Evolutionary conservation across 1,140 invertebrate genomes (phyloP), one percentile per base, ranked within the genome.

Genomic region (Leptinotarsa undecemlineata): DNA sequence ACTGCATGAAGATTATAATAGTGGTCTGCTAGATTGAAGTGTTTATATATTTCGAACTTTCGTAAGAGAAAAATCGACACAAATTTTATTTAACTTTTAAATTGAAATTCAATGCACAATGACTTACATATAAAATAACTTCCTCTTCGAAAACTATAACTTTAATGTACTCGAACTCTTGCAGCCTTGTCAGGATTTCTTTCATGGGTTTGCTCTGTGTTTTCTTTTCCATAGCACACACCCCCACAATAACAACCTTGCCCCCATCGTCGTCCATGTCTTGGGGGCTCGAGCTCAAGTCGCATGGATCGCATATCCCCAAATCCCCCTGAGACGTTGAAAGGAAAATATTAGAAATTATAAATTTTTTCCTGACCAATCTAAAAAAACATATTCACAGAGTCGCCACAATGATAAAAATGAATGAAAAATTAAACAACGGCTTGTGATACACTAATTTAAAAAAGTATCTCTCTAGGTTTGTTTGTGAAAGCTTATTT

Each of bases 211-310:
- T 98, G 69, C 97, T 98, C 80, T 96, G 93, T 3, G 96, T 97
- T 87, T 99, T 99, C 86, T 99, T 99, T 79, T 95, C 94, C 98
- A 99, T 99, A 60, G 98, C 96, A 89, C 98, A 99, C 75, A 99
- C 93, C 64, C 97, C 97, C 76, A 99, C 96, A 82, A 97, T 89
- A 69, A 99, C 96, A 82, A 96, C 93, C 83, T 94, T 94, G 42
- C 91, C 91, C 77, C 89, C 90, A 77, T 84, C 82, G 15, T 85
- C 83, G 13, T 85, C 83, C 77, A 84, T 80, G 62, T 84, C 82
- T 75, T 77, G 82, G 79, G 87, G 86, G 73, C 88, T 68, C 86
- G 89, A 78, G 88, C 89, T 85, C 11, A 88, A 85, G 81, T 92
- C 91, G 85, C 86, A 89, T 73, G 85, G 85, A 73, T 90, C 82